Evolutionary conservation across 2,888 invertebrate species (phyloP), one percentile per base, ranked within the genome.

Genomic region (Macrophya alboannulata): DNA sequence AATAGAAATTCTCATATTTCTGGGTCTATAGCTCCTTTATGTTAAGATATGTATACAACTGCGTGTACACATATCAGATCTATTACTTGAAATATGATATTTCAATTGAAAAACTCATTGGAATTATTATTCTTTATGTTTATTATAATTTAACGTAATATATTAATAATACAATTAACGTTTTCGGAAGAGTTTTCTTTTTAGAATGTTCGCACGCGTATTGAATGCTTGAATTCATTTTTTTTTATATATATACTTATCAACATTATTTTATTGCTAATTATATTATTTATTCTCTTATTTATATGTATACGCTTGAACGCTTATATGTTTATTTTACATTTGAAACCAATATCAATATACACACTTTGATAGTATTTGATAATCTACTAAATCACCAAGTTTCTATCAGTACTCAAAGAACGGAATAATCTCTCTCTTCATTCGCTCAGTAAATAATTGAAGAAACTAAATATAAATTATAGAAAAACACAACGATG

Each of bases 321-420:
- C 88, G 87, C 81, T 90, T 89, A 89, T 90, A 91, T 88, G 90
- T 90, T 92, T 91, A 90, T 90, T 88, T 90, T 91, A 90, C 90
- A 91, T 89, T 89, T 90, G 88, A 91, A 91, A 89, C 90, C 87
- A 90, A 90, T 91, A 89, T 90, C 87, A 89, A 88, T 89, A 87
- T 89, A 90, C 89, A 90, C 89, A 88, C 88, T 89, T 89, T 87
- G 87, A 68, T 68, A 83, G 48, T 83, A 83, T 83, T 21, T 74
- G 71, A 83, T 83, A 83, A 83, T 83, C 65, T 68, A 68, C 83
- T 68, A 40, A 21, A 68, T 51, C 25, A 21, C 83, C 4, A 71
- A 71, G 83, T 83, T 83, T 71, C 83, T 83, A 68, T 83, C 83
- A 51, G 48, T 17, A 48, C 25, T 71, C 48, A 68, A 68, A 4